Conservation (phyloP, 2,888 invertebrate species). For the Carcina quercana region DNA sequence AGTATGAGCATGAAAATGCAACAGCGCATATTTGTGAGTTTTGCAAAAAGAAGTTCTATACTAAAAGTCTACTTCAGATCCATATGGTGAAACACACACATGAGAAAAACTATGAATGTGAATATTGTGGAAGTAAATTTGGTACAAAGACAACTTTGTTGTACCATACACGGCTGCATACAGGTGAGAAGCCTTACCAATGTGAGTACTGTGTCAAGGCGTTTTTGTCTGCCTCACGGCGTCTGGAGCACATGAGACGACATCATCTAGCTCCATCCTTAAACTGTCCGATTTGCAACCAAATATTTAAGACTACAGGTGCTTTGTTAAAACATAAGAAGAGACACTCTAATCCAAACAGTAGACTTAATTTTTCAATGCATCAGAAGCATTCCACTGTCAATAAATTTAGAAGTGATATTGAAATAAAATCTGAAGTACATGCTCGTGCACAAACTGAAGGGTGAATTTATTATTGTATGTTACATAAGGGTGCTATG, state of each 20-base stretch:
- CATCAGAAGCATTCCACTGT: no score
- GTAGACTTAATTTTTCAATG: constrained; percentile 23
- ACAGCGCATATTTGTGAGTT: constrained; percentile 24
- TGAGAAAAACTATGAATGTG: constrained; percentile 32
- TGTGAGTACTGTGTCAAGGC: constrained; percentile 28
- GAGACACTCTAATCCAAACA: constrained; percentile 26
- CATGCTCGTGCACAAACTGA: no score
- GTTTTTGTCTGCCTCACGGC: constrained; percentile 31
- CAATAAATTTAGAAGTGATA: no score
- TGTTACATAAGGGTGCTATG: no score
- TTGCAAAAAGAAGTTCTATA: constrained; percentile 32
- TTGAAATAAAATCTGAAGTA: no score
- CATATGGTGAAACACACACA: constrained; percentile 34
- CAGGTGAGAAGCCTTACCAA: constrained; percentile 33
- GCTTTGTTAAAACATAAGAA: constrained; percentile 25
- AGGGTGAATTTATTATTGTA: no score
- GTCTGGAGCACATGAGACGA: constrained; percentile 27
- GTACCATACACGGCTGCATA: constrained; percentile 33
- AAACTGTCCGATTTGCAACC: constrained; percentile 30
- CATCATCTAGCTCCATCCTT: constrained; percentile 21
- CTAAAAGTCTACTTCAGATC: constrained; percentile 24
- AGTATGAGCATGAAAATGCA: constrained; percentile 28
- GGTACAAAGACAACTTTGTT: constrained; percentile 28
- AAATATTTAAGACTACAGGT: constrained; percentile 22
- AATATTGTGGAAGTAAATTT: constrained; percentile 27